Evolutionary conservation across 2,888 invertebrate genomes (phyloP).

Genomic region (Brachyopa scutellaris): DNA sequence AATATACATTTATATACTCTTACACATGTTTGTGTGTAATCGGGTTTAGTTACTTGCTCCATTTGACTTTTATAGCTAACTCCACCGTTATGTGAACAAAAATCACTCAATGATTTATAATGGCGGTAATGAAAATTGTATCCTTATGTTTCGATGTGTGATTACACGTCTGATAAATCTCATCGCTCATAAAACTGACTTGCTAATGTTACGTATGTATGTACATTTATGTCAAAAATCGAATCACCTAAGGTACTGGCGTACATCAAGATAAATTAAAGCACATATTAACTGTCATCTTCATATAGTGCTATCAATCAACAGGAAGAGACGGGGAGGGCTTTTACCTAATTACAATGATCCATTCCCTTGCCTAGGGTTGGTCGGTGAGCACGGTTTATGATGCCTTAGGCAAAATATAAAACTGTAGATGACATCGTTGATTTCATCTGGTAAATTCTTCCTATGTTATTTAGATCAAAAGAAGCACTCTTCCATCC

Average conservation of each 20-base stretch:
- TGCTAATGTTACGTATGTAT: too few species aligned
- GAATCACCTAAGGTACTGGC: neutral
- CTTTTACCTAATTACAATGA: neutral
- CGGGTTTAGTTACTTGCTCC: slow-evolving; percentile 8
- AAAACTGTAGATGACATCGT: too few species aligned
- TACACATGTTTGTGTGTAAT: too few species aligned
- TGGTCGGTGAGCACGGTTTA: too few species aligned
- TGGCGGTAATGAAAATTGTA: slow-evolving; percentile 26
- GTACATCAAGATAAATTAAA: neutral
- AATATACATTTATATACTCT: neutral
- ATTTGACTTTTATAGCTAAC: slow-evolving; percentile 34
- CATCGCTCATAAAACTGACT: slow-evolving; percentile 17
- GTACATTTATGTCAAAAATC: neutral
- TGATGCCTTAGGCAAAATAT: too few species aligned
- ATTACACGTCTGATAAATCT: slow-evolving; percentile 24
- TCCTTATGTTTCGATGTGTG: slow-evolving; percentile 36
- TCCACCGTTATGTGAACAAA: neutral
- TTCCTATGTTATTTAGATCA: too few species aligned
- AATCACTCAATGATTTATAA: slow-evolving; percentile 29
- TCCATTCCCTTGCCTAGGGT: too few species aligned
- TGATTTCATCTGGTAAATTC: too few species aligned
- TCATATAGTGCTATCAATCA: neutral
- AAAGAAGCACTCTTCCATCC: too few species aligned
- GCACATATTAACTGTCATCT: neutral
- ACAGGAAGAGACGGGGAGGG: neutral